Evolutionary conservation across 2,113 vertebrate genomes (phyloP), one percentile per base, ranked within the genome.

Genomic region (Perca fluviatilis): DNA sequence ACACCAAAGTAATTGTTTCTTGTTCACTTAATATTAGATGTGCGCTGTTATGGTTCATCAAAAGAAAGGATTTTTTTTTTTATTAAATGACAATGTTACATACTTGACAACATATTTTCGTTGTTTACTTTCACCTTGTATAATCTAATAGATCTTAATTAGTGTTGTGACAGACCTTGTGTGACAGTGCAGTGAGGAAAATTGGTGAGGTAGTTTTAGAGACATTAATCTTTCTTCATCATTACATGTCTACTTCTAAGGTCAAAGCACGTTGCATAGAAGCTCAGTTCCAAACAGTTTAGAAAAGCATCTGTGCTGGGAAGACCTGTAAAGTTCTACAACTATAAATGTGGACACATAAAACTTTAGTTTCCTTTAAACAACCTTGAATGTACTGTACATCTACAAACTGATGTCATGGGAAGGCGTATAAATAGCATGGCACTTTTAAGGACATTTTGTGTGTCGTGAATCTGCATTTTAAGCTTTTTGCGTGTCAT

Each of bases 101-200:
- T 14, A 11, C 12, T 3, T 63, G 21, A 65, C 23, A 18, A 67
- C 5, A 3, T 40, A 19, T 16, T 56, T 23, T 65, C 1, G 5
- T 36, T 67, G 27, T 68, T 69, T 36, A 3, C 11, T 15, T 9
- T 40, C 11, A 54, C 46, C 5, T 40, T 49, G 54, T 66, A 36
- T 63, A 66, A 47, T 63, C 3, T 8, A 7, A 46, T 30, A 6
- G 23, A 79, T 67, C 13, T 47, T 74, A 78, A 74, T 67, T 40
- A 47, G 27, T 51, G 9, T 80, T 74, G 36, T 68, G 86, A 72
- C 57, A 81, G 30, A 60, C 30, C 50, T 76, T 6, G 51, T 54
- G n/a, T 60, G 14, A 67, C 70, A 79, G 33, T 2, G 23, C 70
- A 79, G 33, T 1, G 23, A 27, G 3, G 27, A 30, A 78, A 57